Percentiles rank a stretch among this genome's conserved stretches.
Evolutionary conservation across 2,797 vertebrate genomes (phyloP).

Genomic region (Craterocephalus amniculus): DNA sequence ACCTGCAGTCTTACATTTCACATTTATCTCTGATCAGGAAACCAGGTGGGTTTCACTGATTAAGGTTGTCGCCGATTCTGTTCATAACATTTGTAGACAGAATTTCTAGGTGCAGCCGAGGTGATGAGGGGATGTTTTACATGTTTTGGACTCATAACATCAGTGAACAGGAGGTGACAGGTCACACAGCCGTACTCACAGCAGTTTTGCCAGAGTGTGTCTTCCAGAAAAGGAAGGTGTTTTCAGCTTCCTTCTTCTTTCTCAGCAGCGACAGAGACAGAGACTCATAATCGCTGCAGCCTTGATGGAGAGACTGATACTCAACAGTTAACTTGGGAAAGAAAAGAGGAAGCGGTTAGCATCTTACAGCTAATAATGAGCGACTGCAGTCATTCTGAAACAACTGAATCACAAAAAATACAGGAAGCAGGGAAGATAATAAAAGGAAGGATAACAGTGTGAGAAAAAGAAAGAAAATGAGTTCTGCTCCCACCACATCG

Average conservation of each 20-base stretch:
- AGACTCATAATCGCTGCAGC: conserved; percentile 86
- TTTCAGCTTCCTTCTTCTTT: conserved; percentile 93
- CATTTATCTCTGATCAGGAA: not conserved
- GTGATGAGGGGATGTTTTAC: no score
- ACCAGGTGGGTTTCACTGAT: not conserved
- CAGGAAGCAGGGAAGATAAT: not conserved
- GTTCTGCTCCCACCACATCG: conserved; percentile 88
- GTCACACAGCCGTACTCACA: conserved; percentile 74
- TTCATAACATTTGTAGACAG: no score
- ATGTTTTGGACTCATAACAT: no score
- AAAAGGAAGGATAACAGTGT: not conserved
- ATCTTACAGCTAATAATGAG: not conserved
- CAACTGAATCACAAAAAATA: conserved; percentile 2
- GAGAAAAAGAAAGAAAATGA: conserved; percentile 4
- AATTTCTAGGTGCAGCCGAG: no score
- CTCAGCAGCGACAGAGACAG: conserved; percentile 86
- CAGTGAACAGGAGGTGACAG: not conserved
- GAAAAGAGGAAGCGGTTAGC: not conserved
- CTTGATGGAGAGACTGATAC: conserved; percentile 91
- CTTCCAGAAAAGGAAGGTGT: conserved; percentile 93
- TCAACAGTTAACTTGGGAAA: conserved; percentile 86
- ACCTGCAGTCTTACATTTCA: not conserved
- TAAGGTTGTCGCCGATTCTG: no score
- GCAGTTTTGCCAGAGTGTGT: conserved; percentile 93
- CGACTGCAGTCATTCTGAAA: not conserved